Evolutionary conservation across 53 echinoderm and acorn worm species (phyloP), one percentile per base, ranked within the genome.

Genomic region (Holothuria leucospilota): DNA sequence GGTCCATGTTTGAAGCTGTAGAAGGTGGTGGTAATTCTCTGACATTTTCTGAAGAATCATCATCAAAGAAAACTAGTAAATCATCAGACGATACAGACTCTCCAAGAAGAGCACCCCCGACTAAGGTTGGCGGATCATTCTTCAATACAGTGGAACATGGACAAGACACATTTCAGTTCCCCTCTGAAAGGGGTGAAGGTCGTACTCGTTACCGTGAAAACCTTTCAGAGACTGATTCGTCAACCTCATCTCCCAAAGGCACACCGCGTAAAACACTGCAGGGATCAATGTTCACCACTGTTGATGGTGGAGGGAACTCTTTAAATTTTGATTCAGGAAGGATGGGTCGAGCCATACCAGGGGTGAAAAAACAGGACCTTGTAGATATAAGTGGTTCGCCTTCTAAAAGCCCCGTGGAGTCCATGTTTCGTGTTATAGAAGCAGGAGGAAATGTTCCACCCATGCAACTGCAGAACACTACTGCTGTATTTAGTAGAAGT

Each of bases 301-400:
- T 96, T 5, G 96, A 96, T 0, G 96, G 96, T 1, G 96, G 96
- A 46, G 96, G 96, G 16, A 96, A 96, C 78, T 96, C 96, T 5
- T 88, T 96, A 25, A 88, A 86, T 29, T 91, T 96, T 66, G 92
- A 90, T 58, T 94, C 91, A 15, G 91, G 89, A 69, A 61, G 67
- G 51, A 29, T 68, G 52, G 69, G 85, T 8, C 74, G 82, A 42
- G 73, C 88, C 46, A 90, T 88, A 79, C 91, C 91, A 29, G 87
- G 83, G 3, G 61, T 59, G 13, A 53, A 73, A 73, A 61, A 53
- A 13, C 62, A 71, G 26, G 90, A 90, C 77, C 82, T 90, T 2
- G 78, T 72, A 46, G 78, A 86, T 63, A 20, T 71, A 14, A 86
- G 82, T 27, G 90, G 88, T 5, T 93, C 96, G 0, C 91, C 96